Evolutionary conservation across 2,888 invertebrate genomes (phyloP).

Genomic region (Mythimna ferrago): DNA sequence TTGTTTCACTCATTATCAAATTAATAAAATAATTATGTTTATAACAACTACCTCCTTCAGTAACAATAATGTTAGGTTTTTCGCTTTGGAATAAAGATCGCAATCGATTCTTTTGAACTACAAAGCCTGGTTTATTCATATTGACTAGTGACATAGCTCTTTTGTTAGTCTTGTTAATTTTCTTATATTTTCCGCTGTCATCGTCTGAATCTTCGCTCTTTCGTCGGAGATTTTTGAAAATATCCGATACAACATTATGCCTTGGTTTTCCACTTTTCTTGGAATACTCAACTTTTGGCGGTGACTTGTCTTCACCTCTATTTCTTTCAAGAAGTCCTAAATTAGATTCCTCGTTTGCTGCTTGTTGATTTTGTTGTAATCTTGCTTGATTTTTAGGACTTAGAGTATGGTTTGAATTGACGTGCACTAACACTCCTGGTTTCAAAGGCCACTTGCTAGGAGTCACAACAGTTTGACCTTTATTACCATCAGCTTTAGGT

Average conservation of each 20-base stretch:
- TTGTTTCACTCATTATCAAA: conserved; percentile 58
- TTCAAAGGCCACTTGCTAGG: conserved; percentile 96
- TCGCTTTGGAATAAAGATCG: conserved; percentile 87
- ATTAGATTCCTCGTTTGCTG: conserved; percentile 76
- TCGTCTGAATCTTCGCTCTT: conserved; percentile 85
- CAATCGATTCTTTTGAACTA: conserved; percentile 81
- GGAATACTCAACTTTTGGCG: conserved; percentile 79
- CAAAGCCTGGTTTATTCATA: conserved; percentile 82
- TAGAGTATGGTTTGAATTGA: conserved; percentile 95
- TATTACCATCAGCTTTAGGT: conserved; percentile 73
- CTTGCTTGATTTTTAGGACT: conserved; percentile 90
- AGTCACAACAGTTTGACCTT: conserved; percentile 83
- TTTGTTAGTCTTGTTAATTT: conserved; percentile 87
- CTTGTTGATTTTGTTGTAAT: conserved; percentile 64
- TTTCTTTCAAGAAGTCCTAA: conserved; percentile 86
- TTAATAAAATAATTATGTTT: conserved; percentile 27
- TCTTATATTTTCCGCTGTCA: conserved; percentile 87
- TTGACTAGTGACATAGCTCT: conserved; percentile 84
- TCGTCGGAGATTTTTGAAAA: conserved; percentile 82
- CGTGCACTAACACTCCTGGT: conserved; percentile 96
- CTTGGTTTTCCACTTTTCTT: conserved; percentile 83
- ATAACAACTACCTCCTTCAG: conserved; percentile 88
- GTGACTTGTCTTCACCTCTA: conserved; percentile 69
- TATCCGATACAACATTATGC: conserved; percentile 81
- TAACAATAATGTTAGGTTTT: conserved; percentile 87